A percentile compares a stretch with the other conserved stretches of the same genome.
phyloP scores from a whole-genome alignment of 2,113 vertebrate species.

The Coregonus clupeaformis region DNA sequence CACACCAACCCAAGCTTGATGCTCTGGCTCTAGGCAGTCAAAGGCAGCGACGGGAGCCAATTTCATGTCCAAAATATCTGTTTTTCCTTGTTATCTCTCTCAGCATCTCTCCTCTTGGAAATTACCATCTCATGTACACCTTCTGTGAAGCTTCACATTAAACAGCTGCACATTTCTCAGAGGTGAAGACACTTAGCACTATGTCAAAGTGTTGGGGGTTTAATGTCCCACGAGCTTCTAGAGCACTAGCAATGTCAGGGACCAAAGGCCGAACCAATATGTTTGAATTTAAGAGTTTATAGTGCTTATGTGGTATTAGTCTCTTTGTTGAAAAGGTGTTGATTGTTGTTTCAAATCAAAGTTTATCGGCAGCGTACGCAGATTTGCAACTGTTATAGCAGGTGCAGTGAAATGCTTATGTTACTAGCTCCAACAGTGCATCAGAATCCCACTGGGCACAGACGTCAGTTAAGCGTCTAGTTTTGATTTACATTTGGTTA shows the following conservation, averaged over 20 bases:
- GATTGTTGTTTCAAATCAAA: too few relatives aligned
- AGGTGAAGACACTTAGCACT: too few relatives aligned
- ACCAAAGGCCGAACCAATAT: slow-evolving; percentile 51
- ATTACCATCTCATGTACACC: not conserved
- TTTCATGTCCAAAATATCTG: too few relatives aligned
- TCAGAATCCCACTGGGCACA: too few relatives aligned
- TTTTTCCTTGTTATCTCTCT: not conserved
- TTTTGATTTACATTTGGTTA: too few relatives aligned
- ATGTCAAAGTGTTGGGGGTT: not conserved
- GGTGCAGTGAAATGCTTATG: too few relatives aligned
- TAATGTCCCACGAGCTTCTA: not conserved
- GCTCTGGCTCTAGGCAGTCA: not conserved
- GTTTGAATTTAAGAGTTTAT: slow-evolving; percentile 34
- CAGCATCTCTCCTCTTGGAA: not conserved
- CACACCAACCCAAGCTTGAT: not conserved
- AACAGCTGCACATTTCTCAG: not conserved
- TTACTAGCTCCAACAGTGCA: too few relatives aligned
- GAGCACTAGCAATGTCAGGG: slow-evolving; percentile 13
- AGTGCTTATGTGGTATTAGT: slow-evolving; percentile 12
- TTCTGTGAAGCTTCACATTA: not conserved
- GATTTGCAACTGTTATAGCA: too few relatives aligned
- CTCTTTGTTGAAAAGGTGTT: slow-evolving; percentile 3
- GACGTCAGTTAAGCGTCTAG: too few relatives aligned
- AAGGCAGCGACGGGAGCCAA: not conserved
- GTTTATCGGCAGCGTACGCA: too few relatives aligned